Evolutionary conservation across 2,113 vertebrate genomes (phyloP), one percentile per base, ranked within the genome.

Genomic region (Mesitornis unicolor): DNA sequence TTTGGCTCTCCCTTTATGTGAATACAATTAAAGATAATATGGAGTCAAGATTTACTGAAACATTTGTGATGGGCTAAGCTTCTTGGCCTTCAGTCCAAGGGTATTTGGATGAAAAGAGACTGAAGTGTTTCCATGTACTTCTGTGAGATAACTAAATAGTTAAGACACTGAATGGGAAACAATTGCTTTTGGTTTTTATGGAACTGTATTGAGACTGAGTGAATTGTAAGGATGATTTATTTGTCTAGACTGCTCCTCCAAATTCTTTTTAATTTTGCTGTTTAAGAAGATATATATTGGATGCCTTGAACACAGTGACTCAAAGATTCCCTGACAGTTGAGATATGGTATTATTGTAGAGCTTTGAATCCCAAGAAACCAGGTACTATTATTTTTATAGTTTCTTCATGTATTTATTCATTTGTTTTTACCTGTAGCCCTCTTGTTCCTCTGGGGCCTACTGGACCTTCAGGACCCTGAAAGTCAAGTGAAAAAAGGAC

Each of bases 381-480:
- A 63, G 18, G 16, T 65, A 48, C 8, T 87, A 29, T 24, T 81
- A 26, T 13, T 65, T 78, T 75, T n/a, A 29, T 18, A 20, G 1
- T 5, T 79, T 53, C 2, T 21, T n/a, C 10, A 21, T 7, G 45
- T 4, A 11, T 11, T 15, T n/a, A 16, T 12, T 35, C 59, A 6
- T 31, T n/a, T n/a, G n/a, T 26, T 95, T 96, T 96, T 82, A 99
- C 99, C 98, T 99, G 98, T 40, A 98, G 91, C 36, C 99, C 99
- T 98, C 98, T 98, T 65, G 93, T 38, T 96, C 99, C 99, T 98
- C 97, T 98, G 91, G 89, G 87, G 20, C 99, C 99, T 89, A 90
- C 60, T 94, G 98, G 93, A 90, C 99, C 99, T 95, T 99, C 99
- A 90, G 98, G 98, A 95, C 99, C 99, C 99, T 99, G 81, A 84